Percentiles rank a stretch among this genome's conserved stretches.
These are phyloP conservation scores for Creontiades dilutus DNA, from an alignment of 2,888 invertebrate genomes.

Conservation along the genomic window DNA sequence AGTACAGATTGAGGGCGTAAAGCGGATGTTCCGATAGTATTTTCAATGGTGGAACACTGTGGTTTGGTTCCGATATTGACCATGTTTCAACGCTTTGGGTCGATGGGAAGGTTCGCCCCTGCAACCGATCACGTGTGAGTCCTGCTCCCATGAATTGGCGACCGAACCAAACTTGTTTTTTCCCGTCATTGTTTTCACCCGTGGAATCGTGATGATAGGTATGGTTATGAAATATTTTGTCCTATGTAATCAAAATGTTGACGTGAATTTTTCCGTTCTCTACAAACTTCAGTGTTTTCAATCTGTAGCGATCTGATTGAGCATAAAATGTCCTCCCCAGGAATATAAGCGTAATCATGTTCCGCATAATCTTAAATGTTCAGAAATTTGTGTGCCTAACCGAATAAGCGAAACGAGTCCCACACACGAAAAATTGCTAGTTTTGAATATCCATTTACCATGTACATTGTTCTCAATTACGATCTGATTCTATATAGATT, in stretches of 20 bases:
- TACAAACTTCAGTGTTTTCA: neutral
- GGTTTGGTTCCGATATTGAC: conserved; percentile 6
- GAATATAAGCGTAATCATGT: no score
- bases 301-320: neutral
- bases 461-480: no score
- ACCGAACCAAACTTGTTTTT: neutral
- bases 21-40: conserved; percentile 16
- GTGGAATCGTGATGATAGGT: neutral
- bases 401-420: no score
- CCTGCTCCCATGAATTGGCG: neutral
- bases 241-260: neutral
- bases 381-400: no score
- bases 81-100: neutral
- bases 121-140: neutral
- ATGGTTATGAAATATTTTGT: neutral
- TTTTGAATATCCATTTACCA: no score
- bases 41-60: neutral
- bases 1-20: neutral
- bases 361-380: no score
- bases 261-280: neutral
- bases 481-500: no score
- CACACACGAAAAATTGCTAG: no score
- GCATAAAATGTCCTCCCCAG: no score
- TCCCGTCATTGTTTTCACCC: neutral
- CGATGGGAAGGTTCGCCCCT: neutral